Evolutionary conservation across 2,113 vertebrate genomes (phyloP), one percentile per base, ranked within the genome.

Genomic region (Larimichthys crocea): DNA sequence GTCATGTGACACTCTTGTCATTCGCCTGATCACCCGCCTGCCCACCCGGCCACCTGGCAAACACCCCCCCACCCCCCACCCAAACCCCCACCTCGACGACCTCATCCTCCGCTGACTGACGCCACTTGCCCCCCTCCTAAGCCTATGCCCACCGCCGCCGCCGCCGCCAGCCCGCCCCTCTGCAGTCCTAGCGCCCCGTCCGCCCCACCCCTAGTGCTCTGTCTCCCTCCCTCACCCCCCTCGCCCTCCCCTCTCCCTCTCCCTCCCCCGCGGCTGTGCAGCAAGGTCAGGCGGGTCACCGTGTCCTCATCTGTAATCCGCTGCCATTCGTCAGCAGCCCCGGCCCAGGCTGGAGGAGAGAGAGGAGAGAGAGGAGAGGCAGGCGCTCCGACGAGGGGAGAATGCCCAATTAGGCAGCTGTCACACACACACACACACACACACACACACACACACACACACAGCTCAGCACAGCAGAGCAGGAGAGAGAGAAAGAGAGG

Each of bases 381-480:
- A 91, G 92, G 95, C 95, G 96, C 96, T 90, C 93, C 96, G 96
- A 97, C 97, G 96, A 97, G 97, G 96, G 96, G 96, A 97, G 97
- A 98, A 97, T 98, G 97, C 97, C 97, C 98, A 99, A 99, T 99
- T 98, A 98, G 97, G 97, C 97, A 98, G 97, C 97, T 99, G 97
- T 97, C 97, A 97, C 96, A 97, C 97, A 97, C 90, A 89, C 86
- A 84, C 87, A 83, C 66, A 75, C 83, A 84, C 90, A 79, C 86
- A 80, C 82, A 83, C 71, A 96, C 96, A 96, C 95, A 86, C 88
- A 72, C 79, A 88, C 42, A 44, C 73, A 57, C 76, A 67, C 57
- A 95, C 95, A 96, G 70, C 64, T 56, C 26, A 70, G 72, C 68
- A 81, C 48, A 79, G 78, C 69, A 89, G 69, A 84, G 77, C 69